Base-by-base conservation (phyloP, 2,888 invertebrate genomes). In the Thysanoteuthis rhombus region DNA sequence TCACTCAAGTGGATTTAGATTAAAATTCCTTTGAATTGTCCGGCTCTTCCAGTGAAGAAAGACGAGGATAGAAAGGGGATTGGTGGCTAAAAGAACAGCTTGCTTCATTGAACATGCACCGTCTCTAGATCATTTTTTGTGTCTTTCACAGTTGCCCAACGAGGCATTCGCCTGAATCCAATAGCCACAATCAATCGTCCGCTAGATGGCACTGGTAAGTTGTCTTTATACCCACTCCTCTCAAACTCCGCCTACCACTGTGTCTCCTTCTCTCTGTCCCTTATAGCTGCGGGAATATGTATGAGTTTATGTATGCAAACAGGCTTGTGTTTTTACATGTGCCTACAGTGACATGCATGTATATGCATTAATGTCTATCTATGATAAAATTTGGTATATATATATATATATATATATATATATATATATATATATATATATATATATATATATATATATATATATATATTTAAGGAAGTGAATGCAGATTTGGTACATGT, bases 391-490 rank as follows among this genome's bases (percentile, higher is more conserved):
- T 39, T 0, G 1, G 19, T 91, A 91, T 91, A 42, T 92, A 92
- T 40, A 32, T 32, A 39, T 38, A 40, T 39, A 91, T 16, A 91
- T 91, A 3, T 91, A 91, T 40, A 28, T 91, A 91, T 91, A 40
- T 40, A 91, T 40, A 39, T 39, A 38, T 90, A 19, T 90, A 38
- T 36, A 39, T 90, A 90, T 38, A 90, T 90, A 38, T 90, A 90
- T 90, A 90, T 90, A 90, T 90, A 90, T 90, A 19, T 90, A 38
- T 90, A 38, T 90, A 38, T 90, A 19, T 90, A 90, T 38, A 90
- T 90, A 90, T 12, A 90, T 89, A 89, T n/a, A n/a, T n/a, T n/a
- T n/a, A n/a, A n/a, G n/a, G n/a, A n/a, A n/a, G n/a, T n/a, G n/a
- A n/a, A 36, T 4, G 28, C 38, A 90, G 22, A 90, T 90, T 38